Evolutionary conservation across 2,797 vertebrate species (phyloP), one percentile per base, ranked within the genome.

Genomic region (Helostoma temminkii): DNA sequence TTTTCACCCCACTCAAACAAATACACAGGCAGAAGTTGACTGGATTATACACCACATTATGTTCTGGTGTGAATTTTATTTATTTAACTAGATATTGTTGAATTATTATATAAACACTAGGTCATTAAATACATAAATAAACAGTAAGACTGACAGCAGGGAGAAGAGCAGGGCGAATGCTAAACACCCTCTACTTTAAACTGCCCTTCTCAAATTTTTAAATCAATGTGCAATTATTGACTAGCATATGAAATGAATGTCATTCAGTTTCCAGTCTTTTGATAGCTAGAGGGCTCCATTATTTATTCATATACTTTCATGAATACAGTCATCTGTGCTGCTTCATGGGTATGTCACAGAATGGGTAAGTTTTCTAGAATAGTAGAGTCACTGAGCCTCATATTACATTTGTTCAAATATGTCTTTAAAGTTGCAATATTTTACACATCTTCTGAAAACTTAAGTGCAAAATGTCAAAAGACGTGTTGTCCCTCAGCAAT

Each of bases 201-300:
- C 21, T 71, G 65, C 56, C 82, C 80, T 80, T 82, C 80, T 92
- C 69, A 79, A 82, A 84, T 82, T 83, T n/a, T 82, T 65, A 81
- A 88, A 92, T 91, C 82, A 79, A 82, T 89, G 86, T 59, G 79
- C 62, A 71, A 69, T 86, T 88, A 91, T 88, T 89, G 87, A 89
- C 69, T 69, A 43, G 81, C 72, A 84, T 80, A 71, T 78, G 49
- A 85, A 84, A 80, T 84, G 47, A 89, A 88, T 86, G 82, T 61
- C 80, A 80, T 76, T 82, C 76, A 79, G 67, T 67, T 87, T 74
- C 65, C 70, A 69, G 60, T 53, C 78, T 84, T 81, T 80, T 82
- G 76, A 88, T 81, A 85, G 83, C 87, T 81, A 79, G 76, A 82
- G 83, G 86, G 71, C 71, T 42, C 61, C 65, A 89, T 91, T 76